Base-by-base conservation (phyloP, 2,888 invertebrate species). In the Eupithecia dodoneata region DNA sequence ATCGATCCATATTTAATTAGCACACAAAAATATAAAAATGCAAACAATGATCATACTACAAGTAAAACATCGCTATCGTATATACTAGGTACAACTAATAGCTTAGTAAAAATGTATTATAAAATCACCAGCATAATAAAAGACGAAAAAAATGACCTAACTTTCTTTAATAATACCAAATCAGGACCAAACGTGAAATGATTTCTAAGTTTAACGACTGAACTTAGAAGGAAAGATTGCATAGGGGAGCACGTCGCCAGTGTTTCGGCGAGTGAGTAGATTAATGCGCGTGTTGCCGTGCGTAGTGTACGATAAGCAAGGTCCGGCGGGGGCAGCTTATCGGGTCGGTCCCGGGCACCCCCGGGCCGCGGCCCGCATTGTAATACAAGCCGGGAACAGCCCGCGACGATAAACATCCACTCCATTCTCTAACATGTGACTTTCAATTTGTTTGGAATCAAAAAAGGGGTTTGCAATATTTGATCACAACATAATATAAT, bases 371-470 rank as follows among this genome's bases (percentile, higher is more conserved):
- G 70, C 78, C 82, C 82, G 82, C 77, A 82, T 82, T 80, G 78
- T 81, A 81, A 81, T 81, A 71, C 79, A 76, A 75, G 78, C 78
- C 80, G 78, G 76, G 79, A 76, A 78, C 80, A 80, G 80, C 79
- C 77, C 79, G 76, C 79, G 79, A 67, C 74, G 76, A 78, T 78
- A 78, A 78, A 76, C 76, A 78, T 78, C 76, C 70, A 59, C 12
- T 75, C 30, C 70, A 73, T 77, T 73, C 70, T 75, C 72, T 18
- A 72, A 74, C 69, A 74, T 73, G 75, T 76, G 73, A 76, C 59
- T 75, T 73, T 78, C 49, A 71, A 76, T 72, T 74, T 72, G 70
- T 71, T 67, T 75, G 44, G 55, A 73, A 66, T 73, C 70, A 59
- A 78, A 73, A 72, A 45, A 52, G 44, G 77, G 71, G n/a, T 63